Evolutionary conservation across 2,113 vertebrate genomes (phyloP).

Genomic region (Penelope pileata): DNA sequence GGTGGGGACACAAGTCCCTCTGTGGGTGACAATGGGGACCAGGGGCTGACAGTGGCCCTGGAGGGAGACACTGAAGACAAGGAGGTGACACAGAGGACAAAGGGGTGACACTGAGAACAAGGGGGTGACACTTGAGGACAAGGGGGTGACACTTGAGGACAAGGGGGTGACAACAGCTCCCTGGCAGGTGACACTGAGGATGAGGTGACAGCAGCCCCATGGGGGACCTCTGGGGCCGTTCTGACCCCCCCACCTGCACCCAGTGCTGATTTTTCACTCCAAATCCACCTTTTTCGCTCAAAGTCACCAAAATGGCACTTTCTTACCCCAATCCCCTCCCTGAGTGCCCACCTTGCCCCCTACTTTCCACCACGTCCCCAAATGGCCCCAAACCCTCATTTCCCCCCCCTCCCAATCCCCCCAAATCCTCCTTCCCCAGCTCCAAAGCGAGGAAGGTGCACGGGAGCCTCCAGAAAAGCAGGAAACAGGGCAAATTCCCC

Average conservation of each 20-base stretch:
- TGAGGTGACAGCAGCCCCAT: not conserved
- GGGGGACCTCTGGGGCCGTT: not conserved
- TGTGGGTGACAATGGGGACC: not conserved
- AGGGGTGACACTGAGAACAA: no score
- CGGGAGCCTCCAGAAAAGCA: not conserved
- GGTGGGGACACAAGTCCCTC: not conserved
- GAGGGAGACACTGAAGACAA: not conserved
- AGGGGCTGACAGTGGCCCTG: not conserved
- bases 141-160: no score
- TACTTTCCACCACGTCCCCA: not conserved
- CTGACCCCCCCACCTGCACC: not conserved
- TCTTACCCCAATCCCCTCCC: not conserved
- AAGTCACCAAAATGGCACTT: accelerated
- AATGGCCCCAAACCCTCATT: not conserved
- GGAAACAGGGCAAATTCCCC: not conserved
- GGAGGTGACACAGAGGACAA: no score
- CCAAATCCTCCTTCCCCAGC: not conserved
- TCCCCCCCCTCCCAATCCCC: not conserved
- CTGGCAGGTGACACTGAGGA: not conserved
- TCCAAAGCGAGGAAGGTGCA: not conserved
- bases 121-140: no score
- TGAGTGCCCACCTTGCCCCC: no score
- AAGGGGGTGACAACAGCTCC: no score
- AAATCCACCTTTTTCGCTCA: not conserved
- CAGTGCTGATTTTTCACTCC: not conserved